Percentiles rank a stretch among this genome's conserved stretches.
Conservation (phyloP, 1,140 invertebrate species). For the Aphelinus atriplicis region DNA sequence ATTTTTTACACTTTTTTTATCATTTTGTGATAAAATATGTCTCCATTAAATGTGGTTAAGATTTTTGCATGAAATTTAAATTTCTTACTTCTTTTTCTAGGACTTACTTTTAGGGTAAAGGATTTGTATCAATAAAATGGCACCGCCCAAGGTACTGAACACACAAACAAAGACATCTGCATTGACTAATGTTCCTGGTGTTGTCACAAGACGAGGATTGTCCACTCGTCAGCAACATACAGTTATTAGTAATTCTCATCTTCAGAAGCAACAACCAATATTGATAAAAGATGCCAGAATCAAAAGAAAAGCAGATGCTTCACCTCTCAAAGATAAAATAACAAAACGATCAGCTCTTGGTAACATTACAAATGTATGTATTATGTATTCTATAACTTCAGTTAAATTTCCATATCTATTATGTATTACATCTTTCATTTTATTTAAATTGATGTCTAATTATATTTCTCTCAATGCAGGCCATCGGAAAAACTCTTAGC, state of each 20-base stretch:
- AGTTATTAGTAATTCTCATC: conserved; percentile 39
- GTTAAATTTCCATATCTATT: conserved; percentile 9
- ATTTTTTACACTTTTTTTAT: conserved; percentile 28
- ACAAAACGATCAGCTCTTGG: conserved; percentile 79
- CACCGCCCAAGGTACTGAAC: conserved; percentile 68
- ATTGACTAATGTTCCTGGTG: conserved; percentile 59
- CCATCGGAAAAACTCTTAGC: conserved; percentile 56
- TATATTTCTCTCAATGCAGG: conserved; percentile 45
- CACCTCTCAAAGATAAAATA: conserved; percentile 61
- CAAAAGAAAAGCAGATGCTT: conserved; percentile 68
- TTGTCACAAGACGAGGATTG: conserved; percentile 56
- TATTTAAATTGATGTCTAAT: background rate
- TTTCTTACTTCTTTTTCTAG: conserved; percentile 22
- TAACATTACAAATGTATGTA: conserved; percentile 78
- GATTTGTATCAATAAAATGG: conserved; percentile 61
- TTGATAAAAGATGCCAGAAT: conserved; percentile 56
- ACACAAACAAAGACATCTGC: conserved; percentile 61
- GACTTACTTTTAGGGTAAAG: conserved; percentile 11
- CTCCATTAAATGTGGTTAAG: background rate
- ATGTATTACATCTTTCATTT: too few species aligned
- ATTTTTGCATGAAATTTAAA: conserved; percentile 16
- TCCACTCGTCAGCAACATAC: conserved; percentile 62
- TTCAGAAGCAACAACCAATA: conserved; percentile 45
- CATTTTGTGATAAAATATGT: too few species aligned
- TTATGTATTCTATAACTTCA: conserved; percentile 8